phyloP scores from a whole-genome alignment of 2,797 vertebrate species.

The Malurus splendens region DNA sequence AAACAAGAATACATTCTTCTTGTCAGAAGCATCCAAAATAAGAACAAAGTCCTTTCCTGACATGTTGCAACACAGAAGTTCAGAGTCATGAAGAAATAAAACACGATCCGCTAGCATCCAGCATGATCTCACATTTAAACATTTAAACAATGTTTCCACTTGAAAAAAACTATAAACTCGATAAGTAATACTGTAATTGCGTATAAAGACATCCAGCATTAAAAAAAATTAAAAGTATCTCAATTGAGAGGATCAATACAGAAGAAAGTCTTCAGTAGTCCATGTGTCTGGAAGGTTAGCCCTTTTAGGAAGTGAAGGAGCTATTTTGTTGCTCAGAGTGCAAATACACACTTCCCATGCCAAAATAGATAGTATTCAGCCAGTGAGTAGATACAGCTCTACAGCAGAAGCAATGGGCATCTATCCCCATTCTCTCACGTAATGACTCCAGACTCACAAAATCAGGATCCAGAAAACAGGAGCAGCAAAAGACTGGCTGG shows the following conservation, averaged over 20 bases:
- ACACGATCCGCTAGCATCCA: neutral
- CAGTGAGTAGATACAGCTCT: neutral
- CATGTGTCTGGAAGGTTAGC: neutral
- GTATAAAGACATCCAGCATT: neutral
- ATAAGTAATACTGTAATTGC: neutral
- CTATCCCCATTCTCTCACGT: neutral
- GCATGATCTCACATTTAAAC: accelerated
- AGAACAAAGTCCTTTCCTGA: neutral
- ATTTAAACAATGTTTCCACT: neutral
- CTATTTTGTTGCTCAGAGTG: neutral
- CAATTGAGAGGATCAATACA: neutral
- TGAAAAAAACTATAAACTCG: neutral
- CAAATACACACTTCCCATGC: neutral
- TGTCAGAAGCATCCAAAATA: neutral
- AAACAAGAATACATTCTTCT: neutral
- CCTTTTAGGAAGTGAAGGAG: neutral
- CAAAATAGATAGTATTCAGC: neutral
- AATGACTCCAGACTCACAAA: neutral
- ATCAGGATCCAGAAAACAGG: neutral
- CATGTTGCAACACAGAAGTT: neutral
- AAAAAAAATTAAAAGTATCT: neutral
- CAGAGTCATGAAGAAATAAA: neutral
- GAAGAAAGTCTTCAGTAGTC: neutral
- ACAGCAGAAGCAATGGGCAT: neutral
- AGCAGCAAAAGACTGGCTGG: neutral